Evolutionary conservation across 2,797 vertebrate genomes (phyloP).

Genomic region (Pangasius djambal): DNA sequence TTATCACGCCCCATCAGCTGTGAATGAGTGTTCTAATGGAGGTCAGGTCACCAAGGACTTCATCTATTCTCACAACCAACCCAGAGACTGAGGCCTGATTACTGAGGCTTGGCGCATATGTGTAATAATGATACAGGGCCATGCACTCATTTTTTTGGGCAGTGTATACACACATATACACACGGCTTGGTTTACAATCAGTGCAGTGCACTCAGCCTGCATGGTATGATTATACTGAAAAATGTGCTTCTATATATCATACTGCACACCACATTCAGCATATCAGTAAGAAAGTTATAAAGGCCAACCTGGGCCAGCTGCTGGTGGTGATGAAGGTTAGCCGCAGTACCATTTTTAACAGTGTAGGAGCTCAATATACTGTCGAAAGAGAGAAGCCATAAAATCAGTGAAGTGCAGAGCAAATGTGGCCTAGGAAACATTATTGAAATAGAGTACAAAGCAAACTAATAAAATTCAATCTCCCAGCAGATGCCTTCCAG

Average conservation of each 20-base stretch:
- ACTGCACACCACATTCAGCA: slow-evolving; percentile 38
- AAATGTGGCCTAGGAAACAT: slow-evolving; percentile 52
- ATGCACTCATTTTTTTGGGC: slow-evolving; percentile 32
- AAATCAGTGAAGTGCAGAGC: slow-evolving; percentile 53
- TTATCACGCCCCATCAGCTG: slow-evolving; percentile 62
- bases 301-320: slow-evolving; percentile 49
- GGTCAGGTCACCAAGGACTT: slow-evolving; percentile 58
- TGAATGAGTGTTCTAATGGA: slow-evolving; percentile 63
- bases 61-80: slow-evolving; percentile 55
- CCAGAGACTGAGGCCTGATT: slow-evolving; percentile 50
- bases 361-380: slow-evolving; percentile 47
- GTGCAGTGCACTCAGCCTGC: slow-evolving; percentile 35
- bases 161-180: slow-evolving; percentile 24
- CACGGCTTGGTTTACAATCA: slow-evolving; percentile 42
- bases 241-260: slow-evolving; percentile 55
- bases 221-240: slow-evolving; percentile 53
- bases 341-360: slow-evolving; percentile 44
- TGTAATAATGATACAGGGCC: slow-evolving; percentile 35
- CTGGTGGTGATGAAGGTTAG: slow-evolving; percentile 42
- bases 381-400: slow-evolving; percentile 50
- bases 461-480: slow-evolving; percentile 58
- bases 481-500: slow-evolving; percentile 35
- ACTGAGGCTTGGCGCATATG: slow-evolving; percentile 33
- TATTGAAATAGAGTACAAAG: slow-evolving; percentile 51
- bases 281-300: slow-evolving; percentile 56